These are phyloP conservation scores for Ranitomeya imitator DNA, from an alignment of 2,113 vertebrate genomes.

Conservation along the genomic window DNA sequence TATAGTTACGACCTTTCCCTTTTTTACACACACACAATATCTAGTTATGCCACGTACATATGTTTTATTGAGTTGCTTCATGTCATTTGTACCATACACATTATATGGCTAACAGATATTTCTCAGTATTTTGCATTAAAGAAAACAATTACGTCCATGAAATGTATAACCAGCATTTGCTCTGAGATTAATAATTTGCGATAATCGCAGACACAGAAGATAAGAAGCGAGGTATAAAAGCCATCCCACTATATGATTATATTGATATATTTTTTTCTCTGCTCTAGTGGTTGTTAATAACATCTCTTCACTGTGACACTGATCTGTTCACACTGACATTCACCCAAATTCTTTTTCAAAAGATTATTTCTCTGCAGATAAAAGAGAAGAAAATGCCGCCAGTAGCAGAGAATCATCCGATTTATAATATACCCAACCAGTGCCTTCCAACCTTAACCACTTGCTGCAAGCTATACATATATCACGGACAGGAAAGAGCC, in stretches of 20 bases:
- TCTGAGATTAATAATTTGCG: neutral
- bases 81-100: neutral
- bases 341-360: neutral
- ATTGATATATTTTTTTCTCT: neutral
- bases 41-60: too few relatives aligned
- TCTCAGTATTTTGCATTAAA: neutral
- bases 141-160: neutral
- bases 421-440: constrained; percentile 20
- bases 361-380: constrained; percentile 3
- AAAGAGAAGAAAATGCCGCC: neutral
- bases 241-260: neutral
- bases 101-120: neutral
- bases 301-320: neutral
- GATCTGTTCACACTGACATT: constrained; percentile 1
- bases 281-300: neutral
- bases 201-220: neutral
- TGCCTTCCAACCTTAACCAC: neutral
- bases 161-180: neutral
- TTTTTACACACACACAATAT: too few relatives aligned
- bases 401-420: neutral
- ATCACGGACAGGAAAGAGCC: constrained; percentile 9
- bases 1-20: too few relatives aligned
- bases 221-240: neutral
- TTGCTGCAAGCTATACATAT: constrained; percentile 8
- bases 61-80: too few relatives aligned